These are phyloP conservation scores for Temnothorax unifasciatus DNA, from an alignment of 2,888 invertebrate genomes.

Conservation along the genomic window DNA sequence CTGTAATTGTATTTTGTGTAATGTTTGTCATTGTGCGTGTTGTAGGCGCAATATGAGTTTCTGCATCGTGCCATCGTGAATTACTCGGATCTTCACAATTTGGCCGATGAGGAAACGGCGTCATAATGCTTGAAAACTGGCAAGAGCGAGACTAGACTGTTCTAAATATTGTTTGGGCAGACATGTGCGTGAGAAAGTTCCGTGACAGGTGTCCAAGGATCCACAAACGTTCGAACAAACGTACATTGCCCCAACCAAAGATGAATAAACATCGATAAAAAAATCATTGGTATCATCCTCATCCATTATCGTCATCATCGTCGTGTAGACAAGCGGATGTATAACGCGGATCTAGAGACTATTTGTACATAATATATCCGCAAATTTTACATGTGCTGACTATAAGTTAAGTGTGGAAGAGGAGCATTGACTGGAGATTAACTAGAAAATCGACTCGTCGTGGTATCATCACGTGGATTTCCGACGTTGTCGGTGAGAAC, in stretches of 20 bases:
- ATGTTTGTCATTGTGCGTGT: slow-evolving; percentile 70
- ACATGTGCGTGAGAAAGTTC: slow-evolving; percentile 61
- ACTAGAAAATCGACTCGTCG: slow-evolving; percentile 3
- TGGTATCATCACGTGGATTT: background rate
- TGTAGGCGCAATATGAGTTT: slow-evolving; percentile 96
- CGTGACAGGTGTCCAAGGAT: slow-evolving; percentile 54
- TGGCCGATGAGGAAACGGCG: slow-evolving; percentile 87
- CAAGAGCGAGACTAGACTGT: slow-evolving; percentile 47
- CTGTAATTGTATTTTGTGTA: background rate
- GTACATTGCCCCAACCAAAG: slow-evolving; percentile 75
- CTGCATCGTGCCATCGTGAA: slow-evolving; percentile 96
- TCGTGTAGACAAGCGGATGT: slow-evolving; percentile 11
- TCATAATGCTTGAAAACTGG: slow-evolving; percentile 78
- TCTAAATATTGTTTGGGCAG: slow-evolving; percentile 55
- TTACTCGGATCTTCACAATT: slow-evolving; percentile 95
- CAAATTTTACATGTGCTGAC: slow-evolving; percentile 36
- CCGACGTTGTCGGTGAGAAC: slow-evolving; percentile 1
- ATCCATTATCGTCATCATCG: slow-evolving; percentile 16
- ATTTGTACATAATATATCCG: slow-evolving; percentile 53
- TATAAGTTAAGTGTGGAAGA: slow-evolving; percentile 23
- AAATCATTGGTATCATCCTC: slow-evolving; percentile 52
- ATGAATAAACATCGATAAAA: slow-evolving; percentile 54
- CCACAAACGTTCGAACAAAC: slow-evolving; percentile 63
- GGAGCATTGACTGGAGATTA: slow-evolving; percentile 8
- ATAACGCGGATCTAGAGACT: slow-evolving; percentile 19